A percentile compares a stretch with the other conserved stretches of the same genome.
Evolutionary conservation across 2,888 invertebrate species (phyloP).

Genomic region (Caenorhabditis sp.): DNA sequence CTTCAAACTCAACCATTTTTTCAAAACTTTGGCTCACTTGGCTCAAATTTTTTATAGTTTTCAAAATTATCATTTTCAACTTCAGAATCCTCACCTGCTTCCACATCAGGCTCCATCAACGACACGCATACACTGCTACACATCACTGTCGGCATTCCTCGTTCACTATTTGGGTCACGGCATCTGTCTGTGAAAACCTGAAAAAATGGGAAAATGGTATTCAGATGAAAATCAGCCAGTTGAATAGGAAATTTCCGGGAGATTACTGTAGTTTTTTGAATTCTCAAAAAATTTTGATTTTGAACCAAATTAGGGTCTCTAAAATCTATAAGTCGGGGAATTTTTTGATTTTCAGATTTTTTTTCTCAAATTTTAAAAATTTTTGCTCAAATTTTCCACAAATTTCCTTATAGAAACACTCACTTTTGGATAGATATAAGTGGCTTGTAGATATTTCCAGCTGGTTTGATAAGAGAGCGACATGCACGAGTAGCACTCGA

Average conservation of each 20-base stretch:
- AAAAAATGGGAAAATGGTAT: not conserved
- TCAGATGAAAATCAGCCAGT: not conserved
- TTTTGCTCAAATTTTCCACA: not conserved
- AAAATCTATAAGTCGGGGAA: too few relatives aligned
- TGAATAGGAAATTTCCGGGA: not conserved
- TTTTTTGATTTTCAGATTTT: not conserved
- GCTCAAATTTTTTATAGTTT: too few relatives aligned
- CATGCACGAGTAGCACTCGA: slow-evolving; percentile 82
- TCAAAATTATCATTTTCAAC: too few relatives aligned
- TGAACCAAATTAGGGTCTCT: not conserved
- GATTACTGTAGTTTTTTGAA: not conserved
- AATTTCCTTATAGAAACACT: slow-evolving; percentile 31
- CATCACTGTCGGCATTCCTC: slow-evolving; percentile 79
- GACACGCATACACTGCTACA: slow-evolving; percentile 78
- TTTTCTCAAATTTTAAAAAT: not conserved
- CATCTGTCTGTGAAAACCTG: slow-evolving; percentile 82
- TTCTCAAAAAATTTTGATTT: not conserved
- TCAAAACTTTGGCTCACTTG: too few relatives aligned
- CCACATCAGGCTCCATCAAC: slow-evolving; percentile 81
- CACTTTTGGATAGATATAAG: slow-evolving; percentile 80
- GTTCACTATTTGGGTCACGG: slow-evolving; percentile 76
- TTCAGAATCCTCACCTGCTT: slow-evolving; percentile 75
- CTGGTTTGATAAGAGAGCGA: slow-evolving; percentile 80
- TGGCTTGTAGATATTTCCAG: slow-evolving; percentile 79
- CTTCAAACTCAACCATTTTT: too few relatives aligned